Conservation (phyloP, 2,113 vertebrate genomes). For the Laterallus jamaicensis region DNA sequence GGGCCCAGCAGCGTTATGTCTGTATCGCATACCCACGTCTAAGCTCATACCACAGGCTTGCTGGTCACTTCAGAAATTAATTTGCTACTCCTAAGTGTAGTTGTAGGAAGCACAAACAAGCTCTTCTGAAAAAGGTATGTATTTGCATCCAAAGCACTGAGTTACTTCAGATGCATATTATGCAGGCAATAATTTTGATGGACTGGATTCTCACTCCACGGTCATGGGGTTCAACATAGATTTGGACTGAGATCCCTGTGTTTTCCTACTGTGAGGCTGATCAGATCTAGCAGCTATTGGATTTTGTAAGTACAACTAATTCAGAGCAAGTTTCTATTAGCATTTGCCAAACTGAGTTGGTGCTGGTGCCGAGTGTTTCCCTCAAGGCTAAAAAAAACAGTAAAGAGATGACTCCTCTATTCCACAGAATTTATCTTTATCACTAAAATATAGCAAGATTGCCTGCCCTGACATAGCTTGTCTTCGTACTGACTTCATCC, state of each 20-base stretch:
- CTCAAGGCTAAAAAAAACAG: neutral
- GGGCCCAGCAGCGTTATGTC: neutral
- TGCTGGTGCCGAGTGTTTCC: neutral
- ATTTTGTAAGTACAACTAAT: neutral
- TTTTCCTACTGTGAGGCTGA: neutral
- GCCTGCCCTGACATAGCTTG: neutral
- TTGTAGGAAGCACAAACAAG: neutral
- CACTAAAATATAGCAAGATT: neutral
- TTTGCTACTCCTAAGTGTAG: neutral
- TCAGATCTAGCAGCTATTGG: neutral
- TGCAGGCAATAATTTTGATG: neutral
- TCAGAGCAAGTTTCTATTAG: neutral
- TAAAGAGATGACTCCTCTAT: neutral
- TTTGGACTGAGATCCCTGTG: neutral
- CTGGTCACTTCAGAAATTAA: neutral
- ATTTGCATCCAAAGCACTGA: neutral
- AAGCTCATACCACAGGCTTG: neutral
- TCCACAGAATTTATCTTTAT: neutral
- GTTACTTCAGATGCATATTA: neutral
- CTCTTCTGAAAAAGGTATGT: neutral
- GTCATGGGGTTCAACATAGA: neutral
- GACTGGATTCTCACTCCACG: neutral
- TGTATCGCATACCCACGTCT: neutral
- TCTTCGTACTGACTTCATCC: neutral
- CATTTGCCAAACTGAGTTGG: neutral